These are phyloP conservation scores for Dicerorhinus sumatrensis DNA, from an alignment of 2,113 vertebrate genomes.

Conservation along the genomic window DNA sequence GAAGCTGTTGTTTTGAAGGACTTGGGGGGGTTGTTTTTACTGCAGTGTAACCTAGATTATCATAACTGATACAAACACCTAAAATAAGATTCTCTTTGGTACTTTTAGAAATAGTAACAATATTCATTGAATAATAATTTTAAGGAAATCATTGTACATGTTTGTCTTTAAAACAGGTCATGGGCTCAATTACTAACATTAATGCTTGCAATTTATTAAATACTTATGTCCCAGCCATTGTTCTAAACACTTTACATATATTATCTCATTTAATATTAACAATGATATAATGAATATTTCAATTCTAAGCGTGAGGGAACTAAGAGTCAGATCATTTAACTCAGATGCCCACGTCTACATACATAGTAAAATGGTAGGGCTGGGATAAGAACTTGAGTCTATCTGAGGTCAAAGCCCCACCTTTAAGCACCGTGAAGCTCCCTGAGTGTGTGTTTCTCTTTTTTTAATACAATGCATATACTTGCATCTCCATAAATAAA, in stretches of 20 bases:
- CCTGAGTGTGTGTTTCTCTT: background rate
- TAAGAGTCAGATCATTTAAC: background rate
- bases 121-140: background rate
- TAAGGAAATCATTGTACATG: background rate
- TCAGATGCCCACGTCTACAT: background rate
- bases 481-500: background rate
- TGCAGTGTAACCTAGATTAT: background rate
- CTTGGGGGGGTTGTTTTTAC: background rate
- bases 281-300: background rate
- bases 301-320: background rate
- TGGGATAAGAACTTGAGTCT: background rate
- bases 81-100: background rate
- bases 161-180: background rate
- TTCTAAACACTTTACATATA: background rate
- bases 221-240: background rate
- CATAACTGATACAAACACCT: background rate
- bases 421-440: background rate
- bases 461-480: background rate
- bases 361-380: background rate
- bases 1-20: background rate
- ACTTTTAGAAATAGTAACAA: background rate
- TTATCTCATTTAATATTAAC: background rate
- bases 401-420: background rate
- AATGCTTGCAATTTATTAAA: background rate
- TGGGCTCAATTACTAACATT: background rate